Base-by-base conservation (phyloP, 2,888 invertebrate genomes). In the Volucella zonaria region DNA sequence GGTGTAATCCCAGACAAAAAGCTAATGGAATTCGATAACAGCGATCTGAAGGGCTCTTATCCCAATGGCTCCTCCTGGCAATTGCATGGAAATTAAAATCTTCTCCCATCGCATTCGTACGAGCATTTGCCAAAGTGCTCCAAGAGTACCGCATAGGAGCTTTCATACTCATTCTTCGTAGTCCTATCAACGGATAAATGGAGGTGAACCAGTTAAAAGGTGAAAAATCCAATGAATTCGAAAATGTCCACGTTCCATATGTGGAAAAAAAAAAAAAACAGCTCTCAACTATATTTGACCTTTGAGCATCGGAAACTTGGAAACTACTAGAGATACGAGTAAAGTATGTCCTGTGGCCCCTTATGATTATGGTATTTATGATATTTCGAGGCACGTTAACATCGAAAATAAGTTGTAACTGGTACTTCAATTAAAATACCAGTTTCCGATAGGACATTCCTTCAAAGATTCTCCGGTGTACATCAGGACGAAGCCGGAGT, bases 11-110 rank as follows among this genome's bases (percentile, higher is more conserved):
- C 59, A 52, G 40, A 52, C 59, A 61, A 67, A 73, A 77, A 56
- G 71, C 56, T 67, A 77, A 80, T 80, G 80, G 62, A 73, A 78
- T 74, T 67, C 67, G 67, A 82, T 68, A 74, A 66, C 66, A 73
- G 40, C 51, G 68, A 77, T 68, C 78, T 61, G 49, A 70, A 56
- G 18, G 47, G 45, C 56, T 58, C 15, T 58, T 31, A 31, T 31
- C 40, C 42, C n/a, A 15, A 42, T n/a, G 11, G 49, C 76, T 49
- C 43, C 76, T 49, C 43, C 31, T 12, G 18, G 9, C 38, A 23
- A 51, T 11, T 14, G n/a, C 47, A 47, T 31, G 52, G 10, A 58
- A 51, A 71, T 66, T 31, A 71, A 67, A 66, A 67, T 11, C 12
- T 42, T 31, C 31, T 31, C 6, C 6, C 31, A 31, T 31, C 6